These are phyloP conservation scores for Onthophagus sagittarius DNA, from an alignment of 2,888 invertebrate genomes.

Conservation along the genomic window DNA sequence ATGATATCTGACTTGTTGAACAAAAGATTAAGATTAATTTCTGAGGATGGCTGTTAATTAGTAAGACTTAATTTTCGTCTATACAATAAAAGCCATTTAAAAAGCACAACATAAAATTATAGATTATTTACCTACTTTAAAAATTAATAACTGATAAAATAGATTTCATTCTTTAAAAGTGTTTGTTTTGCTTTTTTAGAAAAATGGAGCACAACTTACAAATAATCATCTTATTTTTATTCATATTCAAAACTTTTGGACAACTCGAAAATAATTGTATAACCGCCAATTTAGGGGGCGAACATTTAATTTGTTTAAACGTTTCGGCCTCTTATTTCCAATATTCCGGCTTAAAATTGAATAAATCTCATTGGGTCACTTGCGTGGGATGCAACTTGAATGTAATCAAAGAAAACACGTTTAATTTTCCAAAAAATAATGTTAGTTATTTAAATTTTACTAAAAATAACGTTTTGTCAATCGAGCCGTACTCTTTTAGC, in stretches of 20 bases:
- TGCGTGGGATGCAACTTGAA: constrained; percentile 42
- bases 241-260: background rate
- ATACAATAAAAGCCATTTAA: no score
- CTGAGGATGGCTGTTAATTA: no score
- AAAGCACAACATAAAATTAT: no score
- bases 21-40: no score
- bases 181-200: no score
- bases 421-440: constrained; percentile 40
- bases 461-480: constrained; percentile 33
- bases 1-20: no score
- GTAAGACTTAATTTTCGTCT: no score
- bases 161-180: no score
- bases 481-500: constrained; percentile 39
- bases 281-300: constrained; percentile 32
- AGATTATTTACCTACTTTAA: no score
- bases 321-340: constrained; percentile 39
- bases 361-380: constrained; percentile 42
- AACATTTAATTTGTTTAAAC: constrained; percentile 41
- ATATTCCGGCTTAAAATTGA: constrained; percentile 36
- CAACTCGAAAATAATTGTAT: constrained; percentile 14
- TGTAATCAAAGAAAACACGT: constrained; percentile 39
- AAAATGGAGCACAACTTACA: no score
- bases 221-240: no score
- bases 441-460: constrained; percentile 40
- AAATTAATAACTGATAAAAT: no score